Percentiles rank a stretch among this genome's conserved stretches.
Conservation (phyloP, 1,140 invertebrate genomes). For the Drosophila kurseongensis region DNA sequence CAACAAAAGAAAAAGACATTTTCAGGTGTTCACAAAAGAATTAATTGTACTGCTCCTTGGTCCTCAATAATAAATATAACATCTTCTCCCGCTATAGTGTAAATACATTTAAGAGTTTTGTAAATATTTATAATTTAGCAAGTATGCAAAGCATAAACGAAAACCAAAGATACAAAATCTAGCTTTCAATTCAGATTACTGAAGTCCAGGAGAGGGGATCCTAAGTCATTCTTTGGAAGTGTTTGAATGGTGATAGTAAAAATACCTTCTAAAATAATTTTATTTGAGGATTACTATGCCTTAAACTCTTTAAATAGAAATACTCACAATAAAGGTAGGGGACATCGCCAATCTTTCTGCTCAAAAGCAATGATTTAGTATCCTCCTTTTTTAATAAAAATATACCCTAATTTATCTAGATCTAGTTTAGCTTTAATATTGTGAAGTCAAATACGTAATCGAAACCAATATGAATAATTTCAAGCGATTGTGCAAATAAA, state of each 20-base stretch:
- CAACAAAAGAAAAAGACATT: conserved; percentile 68
- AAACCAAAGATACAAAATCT: conserved; percentile 20
- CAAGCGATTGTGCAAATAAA: conserved; percentile 48
- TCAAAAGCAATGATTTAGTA: not conserved
- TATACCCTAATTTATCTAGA: conserved; percentile 12
- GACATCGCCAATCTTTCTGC: not conserved
- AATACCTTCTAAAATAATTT: no score
- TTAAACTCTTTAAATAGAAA: not conserved
- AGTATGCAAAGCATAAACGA: conserved; percentile 69
- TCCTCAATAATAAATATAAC: conserved; percentile 7
- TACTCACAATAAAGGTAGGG: not conserved
- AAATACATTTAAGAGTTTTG: conserved; percentile 36
- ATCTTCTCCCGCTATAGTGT: conserved; percentile 28
- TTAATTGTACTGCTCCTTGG: conserved; percentile 46
- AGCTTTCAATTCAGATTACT: conserved; percentile 30
- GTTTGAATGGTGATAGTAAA: not conserved
- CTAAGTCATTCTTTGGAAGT: not conserved
- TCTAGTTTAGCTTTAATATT: conserved; percentile 31
- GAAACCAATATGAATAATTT: conserved; percentile 34
- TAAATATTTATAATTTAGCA: conserved; percentile 46
- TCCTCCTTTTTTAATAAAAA: not conserved
- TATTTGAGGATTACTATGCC: no score
- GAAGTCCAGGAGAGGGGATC: conserved; percentile 20
- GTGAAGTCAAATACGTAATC: conserved; percentile 42
- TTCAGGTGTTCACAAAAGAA: conserved; percentile 74